These are phyloP conservation scores for Byasa hedistus DNA, from an alignment of 2,888 invertebrate genomes.

Conservation along the genomic window DNA sequence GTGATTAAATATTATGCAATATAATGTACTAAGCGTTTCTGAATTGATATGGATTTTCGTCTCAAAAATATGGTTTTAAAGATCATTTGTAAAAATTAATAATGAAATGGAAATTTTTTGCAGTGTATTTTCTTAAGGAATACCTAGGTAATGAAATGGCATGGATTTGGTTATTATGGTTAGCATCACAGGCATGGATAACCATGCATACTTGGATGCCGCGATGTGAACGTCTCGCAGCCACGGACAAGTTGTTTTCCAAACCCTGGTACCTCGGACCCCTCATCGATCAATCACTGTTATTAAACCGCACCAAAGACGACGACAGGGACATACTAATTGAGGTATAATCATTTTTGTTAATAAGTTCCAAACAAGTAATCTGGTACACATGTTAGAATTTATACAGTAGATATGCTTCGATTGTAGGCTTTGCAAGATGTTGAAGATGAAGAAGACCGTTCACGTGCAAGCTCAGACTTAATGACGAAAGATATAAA, in stretches of 20 bases:
- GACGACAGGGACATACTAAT: slow-evolving; percentile 75
- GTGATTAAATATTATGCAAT: too few relatives aligned
- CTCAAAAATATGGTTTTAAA: background rate
- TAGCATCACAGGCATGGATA: slow-evolving; percentile 92
- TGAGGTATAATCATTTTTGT: slow-evolving; percentile 52
- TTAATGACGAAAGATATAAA: slow-evolving; percentile 77
- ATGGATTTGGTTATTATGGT: slow-evolving; percentile 90
- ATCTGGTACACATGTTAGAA: too few relatives aligned
- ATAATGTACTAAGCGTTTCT: background rate
- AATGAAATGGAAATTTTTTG: slow-evolving; percentile 24
- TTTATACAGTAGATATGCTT: background rate
- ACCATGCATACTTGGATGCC: slow-evolving; percentile 92
- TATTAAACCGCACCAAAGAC: slow-evolving; percentile 88
- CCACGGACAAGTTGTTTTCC: slow-evolving; percentile 91
- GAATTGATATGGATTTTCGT: background rate
- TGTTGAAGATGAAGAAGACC: slow-evolving; percentile 42
- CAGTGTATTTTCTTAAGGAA: slow-evolving; percentile 72
- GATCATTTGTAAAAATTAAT: background rate
- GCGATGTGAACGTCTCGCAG: slow-evolving; percentile 89
- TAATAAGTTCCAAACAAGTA: too few relatives aligned
- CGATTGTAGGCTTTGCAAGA: slow-evolving; percentile 49
- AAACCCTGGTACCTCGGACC: slow-evolving; percentile 91
- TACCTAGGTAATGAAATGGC: slow-evolving; percentile 82
- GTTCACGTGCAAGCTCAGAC: slow-evolving; percentile 51
- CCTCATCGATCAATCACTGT: slow-evolving; percentile 90